Percentiles rank a stretch among this genome's conserved stretches.
Evolutionary conservation across 1,140 invertebrate genomes (phyloP).

Genomic region (Plodia interpunctella): DNA sequence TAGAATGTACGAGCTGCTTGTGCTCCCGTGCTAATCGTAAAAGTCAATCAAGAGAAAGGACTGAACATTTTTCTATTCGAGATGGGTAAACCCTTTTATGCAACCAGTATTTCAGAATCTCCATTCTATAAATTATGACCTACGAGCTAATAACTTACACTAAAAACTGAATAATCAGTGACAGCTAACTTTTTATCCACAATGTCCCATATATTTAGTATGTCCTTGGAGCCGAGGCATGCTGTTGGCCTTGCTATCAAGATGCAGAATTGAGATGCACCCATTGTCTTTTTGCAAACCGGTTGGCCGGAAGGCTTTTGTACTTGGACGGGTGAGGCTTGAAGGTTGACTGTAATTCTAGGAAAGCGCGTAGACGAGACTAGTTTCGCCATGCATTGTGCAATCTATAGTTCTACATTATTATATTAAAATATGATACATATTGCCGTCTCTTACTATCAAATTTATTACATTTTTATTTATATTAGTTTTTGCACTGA

Average conservation of each 20-base stretch:
- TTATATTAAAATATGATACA: not conserved
- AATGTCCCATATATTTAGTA: constrained; percentile 4
- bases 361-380: constrained; percentile 3
- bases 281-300: constrained; percentile 5
- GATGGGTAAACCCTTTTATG: too few relatives aligned
- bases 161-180: not conserved
- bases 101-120: too few relatives aligned
- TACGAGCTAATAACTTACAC: too few relatives aligned
- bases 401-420: not conserved
- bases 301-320: constrained; percentile 3
- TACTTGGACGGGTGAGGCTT: not conserved
- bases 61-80: too few relatives aligned
- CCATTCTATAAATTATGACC: too few relatives aligned
- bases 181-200: not conserved
- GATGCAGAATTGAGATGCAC: constrained; percentile 2
- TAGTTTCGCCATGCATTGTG: not conserved
- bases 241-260: not conserved
- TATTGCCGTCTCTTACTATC: too few relatives aligned
- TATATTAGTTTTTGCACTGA: too few relatives aligned
- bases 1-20: too few relatives aligned
- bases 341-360: constrained; percentile 5
- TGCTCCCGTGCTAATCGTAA: too few relatives aligned
- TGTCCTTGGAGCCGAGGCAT: not conserved
- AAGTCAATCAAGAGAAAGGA: too few relatives aligned
- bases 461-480: too few relatives aligned